phyloP scores from a whole-genome alignment of 2,113 vertebrate species.

The Clupea harengus region DNA sequence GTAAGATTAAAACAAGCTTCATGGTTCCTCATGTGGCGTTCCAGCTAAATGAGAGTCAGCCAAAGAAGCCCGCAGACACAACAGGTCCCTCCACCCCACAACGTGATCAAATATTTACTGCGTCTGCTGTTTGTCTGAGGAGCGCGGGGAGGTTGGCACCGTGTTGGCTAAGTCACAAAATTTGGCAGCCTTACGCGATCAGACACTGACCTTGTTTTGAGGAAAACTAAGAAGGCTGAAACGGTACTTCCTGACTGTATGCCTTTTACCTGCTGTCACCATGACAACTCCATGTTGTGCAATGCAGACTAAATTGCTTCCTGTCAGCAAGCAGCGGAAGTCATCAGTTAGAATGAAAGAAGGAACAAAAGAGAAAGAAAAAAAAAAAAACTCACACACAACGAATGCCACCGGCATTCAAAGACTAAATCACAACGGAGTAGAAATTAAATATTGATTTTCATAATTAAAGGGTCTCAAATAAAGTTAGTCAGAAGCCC shows the following conservation, averaged over 20 bases:
- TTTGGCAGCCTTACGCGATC: constrained; percentile 20
- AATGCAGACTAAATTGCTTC: constrained; percentile 52
- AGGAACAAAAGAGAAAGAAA: background rate
- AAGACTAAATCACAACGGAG: background rate
- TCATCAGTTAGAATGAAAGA: constrained; percentile 1
- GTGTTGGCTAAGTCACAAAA: background rate
- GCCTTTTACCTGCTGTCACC: constrained; percentile 67
- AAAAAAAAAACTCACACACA: background rate
- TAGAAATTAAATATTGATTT: background rate
- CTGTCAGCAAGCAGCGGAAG: constrained; percentile 47
- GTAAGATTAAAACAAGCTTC: background rate
- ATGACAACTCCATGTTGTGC: constrained; percentile 57
- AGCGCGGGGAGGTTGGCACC: constrained; percentile 21
- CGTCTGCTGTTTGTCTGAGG: constrained; percentile 28
- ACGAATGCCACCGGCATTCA: background rate
- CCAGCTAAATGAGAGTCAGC: constrained; percentile 11
- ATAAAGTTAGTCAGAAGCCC: background rate
- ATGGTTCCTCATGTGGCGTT: background rate
- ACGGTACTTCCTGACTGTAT: constrained; percentile 64
- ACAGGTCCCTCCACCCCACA: constrained; percentile 38
- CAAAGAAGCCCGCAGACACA: constrained; percentile 36
- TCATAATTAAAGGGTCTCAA: background rate
- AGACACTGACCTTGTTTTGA: constrained; percentile 22
- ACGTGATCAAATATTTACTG: constrained; percentile 48
- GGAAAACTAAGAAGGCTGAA: constrained; percentile 47